These are phyloP conservation scores for Ammodytes marinus DNA, from an alignment of 2,113 vertebrate genomes.

Conservation along the genomic window DNA sequence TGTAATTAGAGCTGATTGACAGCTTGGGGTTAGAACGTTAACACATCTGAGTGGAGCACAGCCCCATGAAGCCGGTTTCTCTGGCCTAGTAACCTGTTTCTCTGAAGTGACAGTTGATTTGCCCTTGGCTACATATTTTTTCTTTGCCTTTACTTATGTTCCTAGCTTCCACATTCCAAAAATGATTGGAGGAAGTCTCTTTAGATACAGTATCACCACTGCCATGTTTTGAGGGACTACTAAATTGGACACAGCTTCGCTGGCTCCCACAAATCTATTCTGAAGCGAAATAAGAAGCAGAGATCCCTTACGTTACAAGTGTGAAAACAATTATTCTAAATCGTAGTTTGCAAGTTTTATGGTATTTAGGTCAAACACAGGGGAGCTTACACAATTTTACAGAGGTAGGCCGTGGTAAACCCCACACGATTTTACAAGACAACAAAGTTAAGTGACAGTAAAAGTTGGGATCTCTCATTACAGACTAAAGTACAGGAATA, in stretches of 20 bases:
- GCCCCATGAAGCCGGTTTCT: slow-evolving; percentile 24
- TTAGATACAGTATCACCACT: background rate
- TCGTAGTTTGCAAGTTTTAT: slow-evolving; percentile 38
- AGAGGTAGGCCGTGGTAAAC: slow-evolving; percentile 54
- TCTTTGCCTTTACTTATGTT: slow-evolving; percentile 23
- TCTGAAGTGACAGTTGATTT: slow-evolving; percentile 30
- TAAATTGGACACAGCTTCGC: background rate
- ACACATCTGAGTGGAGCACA: slow-evolving; percentile 36
- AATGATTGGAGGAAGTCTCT: slow-evolving; percentile 7
- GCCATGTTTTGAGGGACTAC: slow-evolving; percentile 5
- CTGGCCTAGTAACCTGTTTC: slow-evolving; percentile 68
- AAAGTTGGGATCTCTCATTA: slow-evolving; percentile 60
- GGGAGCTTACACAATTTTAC: slow-evolving; percentile 42
- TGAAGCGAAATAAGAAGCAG: background rate
- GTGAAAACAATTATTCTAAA: slow-evolving; percentile 24
- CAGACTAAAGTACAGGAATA: slow-evolving; percentile 45
- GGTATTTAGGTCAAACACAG: slow-evolving; percentile 36
- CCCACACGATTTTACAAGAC: slow-evolving; percentile 59
- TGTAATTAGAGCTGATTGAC: slow-evolving; percentile 34
- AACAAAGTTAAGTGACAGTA: slow-evolving; percentile 57
- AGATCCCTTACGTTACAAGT: background rate
- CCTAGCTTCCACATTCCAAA: slow-evolving; percentile 22
- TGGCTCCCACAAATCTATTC: background rate
- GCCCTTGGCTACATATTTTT: slow-evolving; percentile 27
- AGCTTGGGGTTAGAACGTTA: slow-evolving; percentile 34